Base-by-base conservation (phyloP, 2,797 vertebrate species). In the Mareca penelope region DNA sequence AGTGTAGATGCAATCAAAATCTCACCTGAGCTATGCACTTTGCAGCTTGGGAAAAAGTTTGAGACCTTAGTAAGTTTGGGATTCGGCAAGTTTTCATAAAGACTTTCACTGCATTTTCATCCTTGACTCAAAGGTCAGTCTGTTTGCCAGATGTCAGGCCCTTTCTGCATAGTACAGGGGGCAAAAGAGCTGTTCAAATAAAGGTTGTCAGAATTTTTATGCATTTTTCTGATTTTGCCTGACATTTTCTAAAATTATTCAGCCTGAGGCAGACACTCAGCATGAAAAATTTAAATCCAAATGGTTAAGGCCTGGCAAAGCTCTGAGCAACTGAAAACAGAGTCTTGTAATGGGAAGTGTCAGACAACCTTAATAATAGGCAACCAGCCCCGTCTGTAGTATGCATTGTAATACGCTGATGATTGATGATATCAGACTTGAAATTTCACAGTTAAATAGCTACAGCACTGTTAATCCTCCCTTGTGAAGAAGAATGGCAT, bases 301-400 rank as follows among this genome's bases (percentile, higher is more conserved):
- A 95, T 86, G 70, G 87, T 88, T 89, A 85, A 91, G 84, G 65
- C 82, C 56, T 96, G 93, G 93, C 87, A 95, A 85, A 94, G 46
- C 56, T 72, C 77, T 88, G 70, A 94, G 77, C 46, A 85, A 84
- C 77, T 96, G 96, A 96, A 96, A 53, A 91, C 91, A 94, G 93
- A 61, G 63, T 48, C 77, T 93, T 90, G 85, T 95, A 95, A 96
- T 96, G 85, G 93, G 92, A 95, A 96, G 90, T 95, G 93, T 95
- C 96, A 95, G 95, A 75, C 76, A 91, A 89, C 76, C 79, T 90
- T 78, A 94, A 15, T 91, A 95, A 80, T 17, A 33, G 94, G 79
- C 76, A 53, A 26, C n/a, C 55, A 81, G 90, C 21, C 63, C 79
- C 0, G 12, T 72, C 89, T 88, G 82, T 55, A 91, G 78, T 6